A percentile compares a stretch with the other conserved stretches of the same genome.
phyloP scores from a whole-genome alignment of 2,797 vertebrate species.

The Numenius phaeopus region DNA sequence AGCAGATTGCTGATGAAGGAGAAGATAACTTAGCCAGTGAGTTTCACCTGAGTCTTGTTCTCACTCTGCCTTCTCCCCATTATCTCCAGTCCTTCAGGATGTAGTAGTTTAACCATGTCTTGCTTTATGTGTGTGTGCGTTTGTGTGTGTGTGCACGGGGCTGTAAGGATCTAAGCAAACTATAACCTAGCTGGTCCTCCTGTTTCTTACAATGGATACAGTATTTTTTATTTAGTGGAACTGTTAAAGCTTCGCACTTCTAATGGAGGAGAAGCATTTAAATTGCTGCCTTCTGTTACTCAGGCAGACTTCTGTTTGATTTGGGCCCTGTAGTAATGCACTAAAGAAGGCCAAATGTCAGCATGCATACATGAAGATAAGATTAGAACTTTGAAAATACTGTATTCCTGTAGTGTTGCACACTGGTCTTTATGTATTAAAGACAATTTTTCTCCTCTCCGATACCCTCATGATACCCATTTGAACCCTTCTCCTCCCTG shows the following conservation, averaged over 20 bases:
- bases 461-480: constrained; percentile 76
- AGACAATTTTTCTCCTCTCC: constrained; percentile 80
- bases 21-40: constrained; percentile 90
- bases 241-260: constrained; percentile 32
- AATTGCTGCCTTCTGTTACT: constrained; percentile 39
- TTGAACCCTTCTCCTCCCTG: constrained; percentile 81
- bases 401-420: constrained; percentile 80
- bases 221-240: constrained; percentile 63
- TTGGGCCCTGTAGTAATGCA: background rate
- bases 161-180: constrained; percentile 30
- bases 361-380: constrained; percentile 10
- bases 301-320: background rate
- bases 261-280: constrained; percentile 45
- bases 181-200: constrained; percentile 9
- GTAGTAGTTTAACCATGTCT: background rate
- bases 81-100: background rate
- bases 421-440: constrained; percentile 80
- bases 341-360: background rate
- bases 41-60: constrained; percentile 47
- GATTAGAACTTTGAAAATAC: constrained; percentile 65
- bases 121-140: constrained; percentile 20
- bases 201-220: constrained; percentile 48
- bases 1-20: constrained; percentile 92
- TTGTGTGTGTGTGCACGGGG: background rate
- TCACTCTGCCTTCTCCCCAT: background rate